Base-by-base conservation (phyloP, 2,113 vertebrate species). In the Rafetus swinhoei region DNA sequence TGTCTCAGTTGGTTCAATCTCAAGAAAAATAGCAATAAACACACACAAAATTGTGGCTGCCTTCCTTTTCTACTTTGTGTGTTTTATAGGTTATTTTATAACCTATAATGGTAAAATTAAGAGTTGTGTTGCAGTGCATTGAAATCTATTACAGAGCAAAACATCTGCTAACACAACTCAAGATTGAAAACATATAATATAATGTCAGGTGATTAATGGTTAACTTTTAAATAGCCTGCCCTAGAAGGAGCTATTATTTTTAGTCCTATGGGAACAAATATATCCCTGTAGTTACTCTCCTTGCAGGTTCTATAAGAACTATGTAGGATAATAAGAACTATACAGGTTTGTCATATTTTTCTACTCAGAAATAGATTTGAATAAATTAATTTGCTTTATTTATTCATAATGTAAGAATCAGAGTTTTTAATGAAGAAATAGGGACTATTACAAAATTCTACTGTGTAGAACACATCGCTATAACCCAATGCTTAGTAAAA, bases 221-320 rank as follows among this genome's bases (percentile, higher is more conserved):
- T 94, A 77, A 87, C 91, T 91, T 91, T 53, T 91, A 50, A 90
- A 55, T 84, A 50, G 62, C 45, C 32, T 92, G 79, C n/a, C 65
- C 53, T 45, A 60, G 76, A n/a, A 86, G 86, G 92, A 85, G 15
- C 24, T 82, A 60, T 88, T 95, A 52, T 5, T 0, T 90, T 88
- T 79, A 55, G 54, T 12, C 50, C 50, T 77, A 32, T 82, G 45
- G 60, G 18, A 12, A 0, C 8, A 77, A 69, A 84, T 25, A 59
- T 45, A 82, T 82, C 24, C 24, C 24, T 60, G 12, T 27, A 39
- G 50, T 79, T 95, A 55, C 27, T 1, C 53, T 94, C 35, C 76
- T 15, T 74, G 88, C 45, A 86, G 81, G 1, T 56, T 86, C 69
- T 85, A 1, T 21, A 79, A 85, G 57, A 93, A 24, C 87, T 22